A percentile compares a stretch with the other conserved stretches of the same genome.
These are phyloP conservation scores for Hermaeophaga mercurialis DNA, from an alignment of 2,888 invertebrate genomes.

Conservation along the genomic window DNA sequence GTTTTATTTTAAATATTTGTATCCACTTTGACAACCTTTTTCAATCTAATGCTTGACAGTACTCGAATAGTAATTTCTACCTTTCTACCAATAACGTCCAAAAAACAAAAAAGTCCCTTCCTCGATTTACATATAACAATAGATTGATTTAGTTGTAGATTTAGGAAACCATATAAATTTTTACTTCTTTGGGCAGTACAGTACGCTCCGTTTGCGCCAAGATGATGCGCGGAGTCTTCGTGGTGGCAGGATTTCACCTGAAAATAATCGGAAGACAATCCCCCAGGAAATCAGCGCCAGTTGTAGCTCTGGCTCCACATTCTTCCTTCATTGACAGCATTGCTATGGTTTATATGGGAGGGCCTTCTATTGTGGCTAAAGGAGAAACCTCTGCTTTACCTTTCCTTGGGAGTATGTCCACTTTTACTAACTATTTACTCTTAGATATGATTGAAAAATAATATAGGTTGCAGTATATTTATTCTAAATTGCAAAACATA, in stretches of 20 bases:
- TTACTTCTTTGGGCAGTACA: slow-evolving; percentile 40
- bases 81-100: no score
- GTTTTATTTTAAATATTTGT: no score
- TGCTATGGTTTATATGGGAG: slow-evolving; percentile 79
- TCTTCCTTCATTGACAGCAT: slow-evolving; percentile 90
- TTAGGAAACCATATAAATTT: slow-evolving; percentile 11
- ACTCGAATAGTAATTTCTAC: no score
- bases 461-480: no score
- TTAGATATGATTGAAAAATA: no score
- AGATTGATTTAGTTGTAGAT: neutral
- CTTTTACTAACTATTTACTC: slow-evolving; percentile 29
- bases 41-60: no score
- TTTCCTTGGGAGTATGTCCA: slow-evolving; percentile 82
- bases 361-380: slow-evolving; percentile 89
- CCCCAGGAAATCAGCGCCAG: slow-evolving; percentile 72
- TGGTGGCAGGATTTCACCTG: slow-evolving; percentile 83
- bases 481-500: no score
- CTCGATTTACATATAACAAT: no score
- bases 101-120: no score
- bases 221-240: slow-evolving; percentile 77
- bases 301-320: slow-evolving; percentile 87
- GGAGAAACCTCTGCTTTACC: slow-evolving; percentile 82
- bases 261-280: slow-evolving; percentile 72
- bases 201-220: slow-evolving; percentile 61
- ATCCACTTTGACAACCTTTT: no score